phyloP scores from a whole-genome alignment of 2,113 vertebrate genomes.

The Nesospiza acunhae region DNA sequence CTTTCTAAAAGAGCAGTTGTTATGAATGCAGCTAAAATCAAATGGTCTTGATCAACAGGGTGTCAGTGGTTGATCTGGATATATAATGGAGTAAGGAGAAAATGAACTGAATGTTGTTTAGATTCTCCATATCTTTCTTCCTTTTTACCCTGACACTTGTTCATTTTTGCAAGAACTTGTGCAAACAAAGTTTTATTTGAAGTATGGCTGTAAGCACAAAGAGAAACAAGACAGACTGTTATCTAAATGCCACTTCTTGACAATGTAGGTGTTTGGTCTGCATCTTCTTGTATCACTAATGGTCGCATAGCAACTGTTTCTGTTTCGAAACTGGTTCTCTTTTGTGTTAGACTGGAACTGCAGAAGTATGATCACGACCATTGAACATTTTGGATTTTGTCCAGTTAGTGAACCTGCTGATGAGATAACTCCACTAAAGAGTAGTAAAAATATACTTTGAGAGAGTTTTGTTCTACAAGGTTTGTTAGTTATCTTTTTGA shows the following conservation, averaged over 20 bases:
- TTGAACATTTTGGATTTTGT: neutral
- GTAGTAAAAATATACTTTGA: neutral
- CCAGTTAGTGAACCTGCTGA: neutral
- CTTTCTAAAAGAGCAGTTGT: neutral
- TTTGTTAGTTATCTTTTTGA: neutral
- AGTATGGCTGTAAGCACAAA: neutral
- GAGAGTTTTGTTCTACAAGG: neutral
- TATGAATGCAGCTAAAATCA: slow-evolving; percentile 7
- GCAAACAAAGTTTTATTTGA: slow-evolving; percentile 38
- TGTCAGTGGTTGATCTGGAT: neutral
- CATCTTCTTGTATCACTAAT: neutral
- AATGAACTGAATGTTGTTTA: neutral
- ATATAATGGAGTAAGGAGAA: neutral
- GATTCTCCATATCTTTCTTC: neutral
- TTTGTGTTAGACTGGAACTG: neutral
- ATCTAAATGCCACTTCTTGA: slow-evolving; percentile 37
- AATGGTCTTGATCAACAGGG: neutral
- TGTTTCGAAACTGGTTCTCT: neutral
- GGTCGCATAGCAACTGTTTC: slow-evolving; percentile 53
- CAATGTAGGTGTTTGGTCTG: slow-evolving; percentile 46
- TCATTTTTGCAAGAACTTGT: neutral
- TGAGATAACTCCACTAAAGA: neutral
- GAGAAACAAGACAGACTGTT: neutral
- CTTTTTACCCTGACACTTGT: neutral
- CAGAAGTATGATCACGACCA: neutral